phyloP scores from a whole-genome alignment of 2,113 vertebrate genomes.

The Tauraco erythrolophus region DNA sequence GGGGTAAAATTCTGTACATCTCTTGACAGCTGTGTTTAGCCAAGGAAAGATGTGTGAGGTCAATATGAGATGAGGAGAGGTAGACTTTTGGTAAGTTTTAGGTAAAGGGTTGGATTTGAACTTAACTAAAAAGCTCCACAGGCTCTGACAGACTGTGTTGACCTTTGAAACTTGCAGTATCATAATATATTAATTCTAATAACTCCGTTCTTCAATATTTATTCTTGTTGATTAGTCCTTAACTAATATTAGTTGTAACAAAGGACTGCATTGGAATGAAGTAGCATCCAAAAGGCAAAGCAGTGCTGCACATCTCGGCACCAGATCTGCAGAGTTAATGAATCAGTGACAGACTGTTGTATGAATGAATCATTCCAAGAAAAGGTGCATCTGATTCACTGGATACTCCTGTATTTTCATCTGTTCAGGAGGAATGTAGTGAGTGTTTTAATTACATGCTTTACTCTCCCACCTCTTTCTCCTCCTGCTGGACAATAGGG shows the following conservation, averaged over 20 bases:
- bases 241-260: not conserved
- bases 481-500: not conserved
- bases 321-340: not conserved
- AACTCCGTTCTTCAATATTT: not conserved
- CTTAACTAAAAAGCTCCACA: not conserved
- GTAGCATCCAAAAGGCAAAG: not conserved
- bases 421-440: not conserved
- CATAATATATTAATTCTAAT: not conserved
- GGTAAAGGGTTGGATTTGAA: not conserved
- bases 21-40: not conserved
- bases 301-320: not conserved
- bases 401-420: accelerated
- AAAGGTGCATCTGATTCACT: not conserved
- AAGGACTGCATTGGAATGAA: not conserved
- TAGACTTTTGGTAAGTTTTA: not conserved
- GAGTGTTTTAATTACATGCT: not conserved
- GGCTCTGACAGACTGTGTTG: not conserved
- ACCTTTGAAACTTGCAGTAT: not conserved
- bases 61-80: not conserved
- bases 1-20: not conserved
- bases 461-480: not conserved
- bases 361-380: not conserved
- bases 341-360: not conserved
- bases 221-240: not conserved
- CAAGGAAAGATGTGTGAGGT: not conserved